Evolutionary conservation across 1,140 invertebrate species (phyloP).

Genomic region (Mamestra configurata): DNA sequence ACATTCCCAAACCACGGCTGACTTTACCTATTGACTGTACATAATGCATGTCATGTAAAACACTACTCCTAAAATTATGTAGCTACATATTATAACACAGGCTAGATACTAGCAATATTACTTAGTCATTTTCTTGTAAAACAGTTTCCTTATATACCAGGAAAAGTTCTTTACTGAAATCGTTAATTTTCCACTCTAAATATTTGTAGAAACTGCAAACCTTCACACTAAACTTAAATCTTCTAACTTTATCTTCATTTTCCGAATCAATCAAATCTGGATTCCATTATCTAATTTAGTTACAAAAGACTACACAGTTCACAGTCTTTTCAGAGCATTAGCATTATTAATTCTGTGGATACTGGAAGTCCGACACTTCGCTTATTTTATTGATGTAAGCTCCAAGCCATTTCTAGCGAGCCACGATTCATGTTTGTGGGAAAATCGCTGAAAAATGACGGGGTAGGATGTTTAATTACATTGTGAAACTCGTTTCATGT

Average conservation of each 20-base stretch:
- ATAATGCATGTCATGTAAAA: constrained; percentile 77
- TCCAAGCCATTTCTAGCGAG: neutral
- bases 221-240: neutral
- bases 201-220: neutral
- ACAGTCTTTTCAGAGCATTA: constrained; percentile 25
- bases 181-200: neutral
- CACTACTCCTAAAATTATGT: constrained; percentile 11
- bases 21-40: constrained; percentile 77
- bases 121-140: too few relatives aligned
- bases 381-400: constrained; percentile 29
- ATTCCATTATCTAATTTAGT: constrained; percentile 36
- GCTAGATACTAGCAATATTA: neutral
- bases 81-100: constrained; percentile 41
- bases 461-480: constrained; percentile 36
- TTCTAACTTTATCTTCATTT: neutral
- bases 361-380: neutral
- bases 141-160: neutral
- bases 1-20: constrained; percentile 77
- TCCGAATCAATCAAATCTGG: constrained; percentile 4
- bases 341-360: constrained; percentile 29
- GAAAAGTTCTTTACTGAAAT: too few relatives aligned
- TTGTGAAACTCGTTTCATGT: constrained; percentile 16
- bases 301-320: constrained; percentile 21
- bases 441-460: constrained; percentile 30
- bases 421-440: constrained; percentile 8